Evolutionary conservation across 2,113 vertebrate species (phyloP).

Genomic region (Xiphophorus hellerii): DNA sequence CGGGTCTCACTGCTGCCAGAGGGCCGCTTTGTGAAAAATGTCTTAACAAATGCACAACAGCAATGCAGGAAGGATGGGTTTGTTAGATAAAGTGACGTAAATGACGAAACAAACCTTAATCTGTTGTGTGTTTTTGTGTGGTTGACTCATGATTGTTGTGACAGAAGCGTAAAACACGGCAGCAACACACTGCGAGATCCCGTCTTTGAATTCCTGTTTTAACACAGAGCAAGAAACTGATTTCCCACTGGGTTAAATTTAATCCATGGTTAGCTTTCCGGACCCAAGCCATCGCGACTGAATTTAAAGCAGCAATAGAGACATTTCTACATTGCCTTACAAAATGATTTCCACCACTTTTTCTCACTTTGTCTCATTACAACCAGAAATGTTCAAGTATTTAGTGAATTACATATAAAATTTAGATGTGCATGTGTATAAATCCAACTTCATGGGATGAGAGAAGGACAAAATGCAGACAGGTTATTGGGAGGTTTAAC

Average conservation of each 20-base stretch:
- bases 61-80: slow-evolving; percentile 50
- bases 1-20: slow-evolving; percentile 27
- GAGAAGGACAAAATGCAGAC: no score
- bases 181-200: background rate
- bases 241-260: slow-evolving; percentile 2
- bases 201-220: slow-evolving; percentile 5
- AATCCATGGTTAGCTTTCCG: slow-evolving; percentile 16
- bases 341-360: background rate
- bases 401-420: no score
- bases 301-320: slow-evolving; percentile 16
- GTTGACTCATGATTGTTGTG: background rate
- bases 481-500: no score
- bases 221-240: background rate
- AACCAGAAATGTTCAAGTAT: background rate
- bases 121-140: background rate
- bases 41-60: slow-evolving; percentile 31
- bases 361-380: background rate
- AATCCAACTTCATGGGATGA: no score
- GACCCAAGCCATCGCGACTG: slow-evolving; percentile 9
- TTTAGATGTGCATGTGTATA: no score
- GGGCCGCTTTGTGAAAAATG: background rate
- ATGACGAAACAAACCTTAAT: slow-evolving; percentile 12
- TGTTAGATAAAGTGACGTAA: slow-evolving; percentile 44
- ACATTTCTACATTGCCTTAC: background rate
- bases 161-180: background rate